Percentiles rank a stretch among this genome's conserved stretches.
These are phyloP conservation scores for Cylas formicarius DNA, from an alignment of 1,140 invertebrate species.

Conservation along the genomic window DNA sequence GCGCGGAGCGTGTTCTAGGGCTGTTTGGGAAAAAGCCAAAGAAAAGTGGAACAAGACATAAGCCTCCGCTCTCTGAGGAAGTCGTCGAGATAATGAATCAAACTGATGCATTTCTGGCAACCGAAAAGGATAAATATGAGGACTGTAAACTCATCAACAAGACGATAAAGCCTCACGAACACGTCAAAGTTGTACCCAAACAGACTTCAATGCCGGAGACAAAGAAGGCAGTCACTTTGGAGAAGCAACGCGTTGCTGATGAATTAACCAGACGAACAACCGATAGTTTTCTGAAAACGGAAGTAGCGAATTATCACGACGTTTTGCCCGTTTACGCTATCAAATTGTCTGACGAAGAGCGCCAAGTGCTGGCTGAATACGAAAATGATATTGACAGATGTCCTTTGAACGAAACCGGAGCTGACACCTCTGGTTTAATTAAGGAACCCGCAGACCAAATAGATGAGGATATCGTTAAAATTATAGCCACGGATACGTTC, in stretches of 20 bases:
- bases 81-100: slow-evolving; percentile 20
- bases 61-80: slow-evolving; percentile 13
- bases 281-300: slow-evolving; percentile 14
- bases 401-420: not conserved
- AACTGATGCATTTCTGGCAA: slow-evolving; percentile 10
- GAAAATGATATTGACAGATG: not conserved
- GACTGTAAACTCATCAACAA: slow-evolving; percentile 14
- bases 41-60: slow-evolving; percentile 8
- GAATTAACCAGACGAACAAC: slow-evolving; percentile 24
- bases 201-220: slow-evolving; percentile 1
- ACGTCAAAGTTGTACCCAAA: not conserved
- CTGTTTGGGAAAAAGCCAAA: slow-evolving; percentile 22
- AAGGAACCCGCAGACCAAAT: not conserved
- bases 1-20: slow-evolving; percentile 18
- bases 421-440: not conserved
- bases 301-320: slow-evolving; percentile 20
- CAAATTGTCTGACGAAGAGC: slow-evolving; percentile 4
- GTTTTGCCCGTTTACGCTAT: slow-evolving; percentile 11
- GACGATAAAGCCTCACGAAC: not conserved
- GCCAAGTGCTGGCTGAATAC: not conserved
- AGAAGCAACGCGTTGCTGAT: slow-evolving; percentile 6
- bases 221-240: slow-evolving; percentile 1
- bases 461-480: slow-evolving; percentile 9
- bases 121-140: slow-evolving; percentile 17
- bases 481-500: slow-evolving; percentile 15